Base-by-base conservation (phyloP, 92 coral and sea anemone species). In the Parazoanthus swiftii region DNA sequence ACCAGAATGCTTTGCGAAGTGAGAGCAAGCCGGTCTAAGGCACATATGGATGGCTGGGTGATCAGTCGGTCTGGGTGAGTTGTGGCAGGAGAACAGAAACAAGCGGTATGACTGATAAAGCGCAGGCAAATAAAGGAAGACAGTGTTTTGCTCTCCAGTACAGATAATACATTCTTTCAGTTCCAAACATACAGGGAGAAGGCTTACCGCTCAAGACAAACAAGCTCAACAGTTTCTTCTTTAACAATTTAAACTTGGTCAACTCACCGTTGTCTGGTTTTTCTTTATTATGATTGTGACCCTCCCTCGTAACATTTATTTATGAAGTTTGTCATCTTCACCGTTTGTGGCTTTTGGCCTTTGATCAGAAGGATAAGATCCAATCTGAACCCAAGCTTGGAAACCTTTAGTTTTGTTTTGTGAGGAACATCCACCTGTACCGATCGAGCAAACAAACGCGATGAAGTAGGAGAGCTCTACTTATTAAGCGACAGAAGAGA, bases 301-400 rank as follows among this genome's bases (percentile, higher is more conserved):
- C 77, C 87, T 25, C 67, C 79, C 20, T 71, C 72, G 78, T 75
- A 26, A 43, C 68, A 73, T 39, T 82, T 82, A 82, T 82, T 66
- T 82, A 66, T 82, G 68, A 44, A 51, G 26, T 18, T 73, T 71
- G 66, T 44, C n/a, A 84, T 84, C 87, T 84, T 29, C 14, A 44
- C 44, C 26, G 67, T 84, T 70, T 67, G 46, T 7, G 79, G 78
- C 51, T 44, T 21, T 71, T 26, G 77, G 67, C 77, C 79, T 71
- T 72, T 42, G 87, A 84, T 84, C 26, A 43, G 44, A 36, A 29
- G 21, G 87, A 44, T 72, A 84, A 48, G 67, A 84, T 36, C 77
- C 42, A 23, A 71, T 66, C 86, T 63, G 6, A 82, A 65, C 16
- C 16, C 37, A 67, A 21, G 54, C 72, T 68, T 42, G 51, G 63